phyloP scores from a whole-genome alignment of 2,888 invertebrate species.

The Drosophila bunnanda region DNA sequence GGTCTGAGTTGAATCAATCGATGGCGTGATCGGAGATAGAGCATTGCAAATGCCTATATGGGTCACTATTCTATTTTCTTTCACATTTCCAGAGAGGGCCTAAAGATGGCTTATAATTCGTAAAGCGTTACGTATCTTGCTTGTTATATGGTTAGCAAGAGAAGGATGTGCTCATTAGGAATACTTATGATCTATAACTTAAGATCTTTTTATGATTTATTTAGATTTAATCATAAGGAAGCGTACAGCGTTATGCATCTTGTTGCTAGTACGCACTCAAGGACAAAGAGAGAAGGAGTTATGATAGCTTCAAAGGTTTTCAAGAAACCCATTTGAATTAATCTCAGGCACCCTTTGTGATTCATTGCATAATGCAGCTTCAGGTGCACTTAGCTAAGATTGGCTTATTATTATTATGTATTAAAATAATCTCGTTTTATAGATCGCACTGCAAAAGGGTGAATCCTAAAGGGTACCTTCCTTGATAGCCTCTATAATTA shows the following conservation, averaged over 20 bases:
- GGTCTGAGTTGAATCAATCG: background rate
- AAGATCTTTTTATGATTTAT: no score
- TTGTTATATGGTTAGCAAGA: no score
- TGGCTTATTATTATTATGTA: no score
- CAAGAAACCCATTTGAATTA: background rate
- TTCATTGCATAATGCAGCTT: no score
- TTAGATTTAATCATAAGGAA: no score
- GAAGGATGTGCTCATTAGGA: no score
- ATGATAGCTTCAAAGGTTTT: background rate
- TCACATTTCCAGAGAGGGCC: background rate
- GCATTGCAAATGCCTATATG: constrained; percentile 10
- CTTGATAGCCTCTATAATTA: background rate
- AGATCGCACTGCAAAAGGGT: background rate
- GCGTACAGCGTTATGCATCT: no score
- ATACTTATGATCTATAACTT: no score
- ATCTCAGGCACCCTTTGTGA: background rate
- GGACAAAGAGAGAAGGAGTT: background rate
- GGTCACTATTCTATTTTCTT: constrained; percentile 4
- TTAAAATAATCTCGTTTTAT: background rate
- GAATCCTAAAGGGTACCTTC: background rate
- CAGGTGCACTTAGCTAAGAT: background rate
- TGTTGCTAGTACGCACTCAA: background rate
- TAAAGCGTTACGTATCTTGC: no score
- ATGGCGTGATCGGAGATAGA: constrained; percentile 4
- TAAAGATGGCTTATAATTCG: no score